A percentile compares a stretch with the other conserved stretches of the same genome.
Evolutionary conservation across 2,113 vertebrate genomes (phyloP).

Genomic region (Epinephelus moara): DNA sequence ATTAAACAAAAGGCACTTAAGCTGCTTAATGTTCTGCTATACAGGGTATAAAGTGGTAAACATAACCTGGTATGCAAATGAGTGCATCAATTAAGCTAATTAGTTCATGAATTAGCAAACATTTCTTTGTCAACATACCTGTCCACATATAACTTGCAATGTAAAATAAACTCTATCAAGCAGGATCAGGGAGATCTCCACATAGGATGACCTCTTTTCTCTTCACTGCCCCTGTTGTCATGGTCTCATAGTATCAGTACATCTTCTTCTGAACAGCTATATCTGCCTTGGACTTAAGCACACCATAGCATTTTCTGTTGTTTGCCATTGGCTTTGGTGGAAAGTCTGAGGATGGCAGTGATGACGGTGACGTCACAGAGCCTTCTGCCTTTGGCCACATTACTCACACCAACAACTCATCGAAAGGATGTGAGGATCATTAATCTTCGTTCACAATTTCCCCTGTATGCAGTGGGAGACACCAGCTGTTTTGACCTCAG

Average conservation of each 20-base stretch:
- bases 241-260: slow-evolving; percentile 3
- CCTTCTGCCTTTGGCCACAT: slow-evolving; percentile 13
- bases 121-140: slow-evolving; percentile 41
- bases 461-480: slow-evolving; percentile 13
- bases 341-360: slow-evolving; percentile 1
- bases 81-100: slow-evolving; percentile 41
- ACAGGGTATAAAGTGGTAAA: slow-evolving; percentile 39
- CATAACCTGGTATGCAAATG: slow-evolving; percentile 65
- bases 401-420: slow-evolving; percentile 34
- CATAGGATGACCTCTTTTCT: slow-evolving; percentile 2
- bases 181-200: not conserved
- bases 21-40: slow-evolving; percentile 61
- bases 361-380: slow-evolving; percentile 3
- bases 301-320: slow-evolving; percentile 24
- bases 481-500: slow-evolving; percentile 39
- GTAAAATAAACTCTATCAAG: not conserved
- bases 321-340: slow-evolving; percentile 13
- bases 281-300: slow-evolving; percentile 4
- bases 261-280: slow-evolving; percentile 1
- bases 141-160: slow-evolving; percentile 13
- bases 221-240: not conserved
- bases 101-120: slow-evolving; percentile 49
- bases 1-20: slow-evolving; percentile 57
- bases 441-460: slow-evolving; percentile 43
- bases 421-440: slow-evolving; percentile 48